Evolutionary conservation across 2,113 vertebrate species (phyloP).

Genomic region (Parus major): DNA sequence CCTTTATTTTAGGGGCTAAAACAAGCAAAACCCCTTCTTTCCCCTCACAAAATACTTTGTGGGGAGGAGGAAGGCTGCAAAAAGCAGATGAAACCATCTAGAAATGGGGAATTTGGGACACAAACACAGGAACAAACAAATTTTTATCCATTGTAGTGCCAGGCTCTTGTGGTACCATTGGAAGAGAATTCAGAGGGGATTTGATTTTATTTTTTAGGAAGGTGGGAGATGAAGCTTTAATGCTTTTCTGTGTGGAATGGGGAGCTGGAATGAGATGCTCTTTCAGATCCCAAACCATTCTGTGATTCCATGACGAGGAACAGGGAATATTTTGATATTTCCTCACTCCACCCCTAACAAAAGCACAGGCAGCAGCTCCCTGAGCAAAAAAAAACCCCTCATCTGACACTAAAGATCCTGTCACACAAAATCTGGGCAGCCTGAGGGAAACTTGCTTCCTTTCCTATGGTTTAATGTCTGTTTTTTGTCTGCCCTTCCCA

Average conservation of each 20-base stretch:
- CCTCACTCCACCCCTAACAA: background rate
- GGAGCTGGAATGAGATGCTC: background rate
- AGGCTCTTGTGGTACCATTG: accelerated
- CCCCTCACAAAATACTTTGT: background rate
- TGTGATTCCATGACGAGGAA: background rate
- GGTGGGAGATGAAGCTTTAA: background rate
- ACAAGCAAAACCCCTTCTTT: background rate
- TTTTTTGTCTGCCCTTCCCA: constrained; percentile 16
- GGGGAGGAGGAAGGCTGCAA: background rate
- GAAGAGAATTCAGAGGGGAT: background rate
- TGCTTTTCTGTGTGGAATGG: background rate
- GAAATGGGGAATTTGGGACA: background rate
- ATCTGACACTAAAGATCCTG: background rate
- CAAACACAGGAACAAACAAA: background rate
- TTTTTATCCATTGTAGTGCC: background rate
- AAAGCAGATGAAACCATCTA: background rate
- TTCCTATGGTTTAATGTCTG: background rate
- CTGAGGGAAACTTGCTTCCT: background rate
- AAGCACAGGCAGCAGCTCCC: background rate
- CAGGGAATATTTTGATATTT: background rate
- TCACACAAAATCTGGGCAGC: background rate
- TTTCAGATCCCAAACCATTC: background rate
- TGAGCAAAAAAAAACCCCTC: background rate
- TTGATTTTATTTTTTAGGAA: background rate
- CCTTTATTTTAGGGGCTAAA: background rate